Base-by-base conservation (phyloP, 2,113 vertebrate genomes). In the Plectropomus leopardus region DNA sequence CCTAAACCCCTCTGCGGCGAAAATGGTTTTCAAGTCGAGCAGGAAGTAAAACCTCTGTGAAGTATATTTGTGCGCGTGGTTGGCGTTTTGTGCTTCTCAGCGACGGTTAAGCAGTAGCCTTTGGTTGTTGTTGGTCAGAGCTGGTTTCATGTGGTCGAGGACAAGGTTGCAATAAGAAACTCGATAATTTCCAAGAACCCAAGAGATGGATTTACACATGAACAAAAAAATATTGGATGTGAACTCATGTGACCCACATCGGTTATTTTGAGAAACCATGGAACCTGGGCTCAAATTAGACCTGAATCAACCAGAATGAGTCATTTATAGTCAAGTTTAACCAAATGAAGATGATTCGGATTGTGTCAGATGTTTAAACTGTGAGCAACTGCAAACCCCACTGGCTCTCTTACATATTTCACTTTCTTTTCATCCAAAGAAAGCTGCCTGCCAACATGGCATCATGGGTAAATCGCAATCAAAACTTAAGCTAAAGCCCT, bases 131-230 rank as follows among this genome's bases (percentile, higher is more conserved):
- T 54, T 57, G 77, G 88, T 86, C 74, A 67, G 26, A 47, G 70
- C 51, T 1, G 23, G 10, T 76, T 86, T 90, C 72, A 83, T 89
- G 86, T 85, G 87, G 89, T 83, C 1, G 7, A 40, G 69, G 13
- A 72, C 42, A 76, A 79, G 80, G 61, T 65, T 36, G 4, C 26
- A 14, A 42, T 0, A 8, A 78, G 76, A 78, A 74, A 81, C 67
- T 74, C 44, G 61, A 89, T 86, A 60, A 85, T 85, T 86, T 86
- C 70, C 63, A 69, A 68, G 51, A 83, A 87, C 80, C 87, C 30
- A 28, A 79, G 50, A 79, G 73, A 28, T 77, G 77, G 82, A 88
- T 89, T 88, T 86, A 76, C 79, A 83, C 87, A 47, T 59, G 48
- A 72, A 44, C 26, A 75, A 68, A 71, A 72, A n/a, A 72, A 68